Conservation (phyloP, 2,113 vertebrate genomes). For the Poecilia latipinna region DNA sequence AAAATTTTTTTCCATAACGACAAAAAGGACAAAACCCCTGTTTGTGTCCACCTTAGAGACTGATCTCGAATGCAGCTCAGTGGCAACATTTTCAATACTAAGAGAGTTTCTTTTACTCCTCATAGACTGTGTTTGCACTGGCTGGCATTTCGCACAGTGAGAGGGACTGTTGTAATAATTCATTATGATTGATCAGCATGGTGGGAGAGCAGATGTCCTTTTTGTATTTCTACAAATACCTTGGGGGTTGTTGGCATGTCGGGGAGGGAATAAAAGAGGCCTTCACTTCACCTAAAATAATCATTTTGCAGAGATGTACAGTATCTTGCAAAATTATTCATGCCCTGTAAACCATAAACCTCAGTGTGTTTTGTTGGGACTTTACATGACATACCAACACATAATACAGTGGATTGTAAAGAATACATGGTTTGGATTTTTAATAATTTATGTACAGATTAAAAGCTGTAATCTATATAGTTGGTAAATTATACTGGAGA, state of each 20-base stretch:
- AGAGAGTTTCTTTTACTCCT: background rate
- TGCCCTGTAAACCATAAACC: background rate
- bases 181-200: constrained; percentile 58
- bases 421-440: too few species aligned
- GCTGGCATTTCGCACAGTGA: background rate
- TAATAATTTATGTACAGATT: too few species aligned
- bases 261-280: constrained; percentile 49
- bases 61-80: background rate
- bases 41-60: background rate
- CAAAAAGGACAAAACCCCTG: background rate
- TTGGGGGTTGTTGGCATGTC: constrained; percentile 46
- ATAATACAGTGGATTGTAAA: too few species aligned
- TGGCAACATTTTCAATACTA: background rate
- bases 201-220: constrained; percentile 61
- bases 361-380: background rate
- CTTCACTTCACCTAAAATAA: constrained; percentile 52
- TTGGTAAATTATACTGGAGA: too few species aligned
- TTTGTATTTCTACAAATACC: constrained; percentile 57
- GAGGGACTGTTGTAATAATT: constrained; percentile 2
- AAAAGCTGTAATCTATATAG: too few species aligned
- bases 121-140: background rate
- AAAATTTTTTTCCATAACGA: too few species aligned
- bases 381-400: background rate
- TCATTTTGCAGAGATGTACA: constrained; percentile 39
- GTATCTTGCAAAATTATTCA: too few species aligned